Percentiles rank a stretch among this genome's conserved stretches.
These are phyloP conservation scores for Gambusia affinis DNA, from an alignment of 2,113 vertebrate genomes.

Conservation along the genomic window DNA sequence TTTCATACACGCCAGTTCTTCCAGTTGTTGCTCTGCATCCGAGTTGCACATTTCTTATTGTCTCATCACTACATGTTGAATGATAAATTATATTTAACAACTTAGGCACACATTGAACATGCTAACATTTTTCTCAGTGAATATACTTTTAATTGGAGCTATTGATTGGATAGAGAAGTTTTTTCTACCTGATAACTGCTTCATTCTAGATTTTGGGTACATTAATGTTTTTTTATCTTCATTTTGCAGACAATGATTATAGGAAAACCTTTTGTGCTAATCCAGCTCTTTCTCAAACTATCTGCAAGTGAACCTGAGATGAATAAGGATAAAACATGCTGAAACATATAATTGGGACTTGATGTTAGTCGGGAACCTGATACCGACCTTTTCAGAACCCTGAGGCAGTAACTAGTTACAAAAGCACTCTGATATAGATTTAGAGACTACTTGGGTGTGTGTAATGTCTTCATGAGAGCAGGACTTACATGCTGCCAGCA, in stretches of 20 bases:
- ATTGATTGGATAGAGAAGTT: not conserved
- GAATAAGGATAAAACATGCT: not conserved
- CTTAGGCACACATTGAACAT: not conserved
- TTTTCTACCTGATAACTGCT: no score
- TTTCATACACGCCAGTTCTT: not conserved
- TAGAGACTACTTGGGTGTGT: not conserved
- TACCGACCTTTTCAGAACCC: not conserved
- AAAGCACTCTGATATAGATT: constrained; percentile 12
- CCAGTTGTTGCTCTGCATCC: not conserved
- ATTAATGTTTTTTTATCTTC: no score
- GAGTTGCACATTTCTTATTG: not conserved
- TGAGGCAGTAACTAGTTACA: constrained; percentile 24
- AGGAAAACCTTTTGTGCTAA: not conserved
- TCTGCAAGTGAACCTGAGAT: not conserved
- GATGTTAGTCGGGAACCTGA: not conserved
- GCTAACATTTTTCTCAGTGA: not conserved
- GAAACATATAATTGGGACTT: constrained; percentile 28
- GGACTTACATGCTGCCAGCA: constrained; percentile 45
- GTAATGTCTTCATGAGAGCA: constrained; percentile 21
- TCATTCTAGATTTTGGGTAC: no score
- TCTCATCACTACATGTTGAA: not conserved
- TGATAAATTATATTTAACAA: not conserved
- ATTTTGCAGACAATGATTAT: no score
- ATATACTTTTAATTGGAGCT: not conserved
- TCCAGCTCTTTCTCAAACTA: not conserved